These are phyloP conservation scores for Periplaneta americana DNA, from an alignment of 1,140 invertebrate genomes.

Conservation along the genomic window DNA sequence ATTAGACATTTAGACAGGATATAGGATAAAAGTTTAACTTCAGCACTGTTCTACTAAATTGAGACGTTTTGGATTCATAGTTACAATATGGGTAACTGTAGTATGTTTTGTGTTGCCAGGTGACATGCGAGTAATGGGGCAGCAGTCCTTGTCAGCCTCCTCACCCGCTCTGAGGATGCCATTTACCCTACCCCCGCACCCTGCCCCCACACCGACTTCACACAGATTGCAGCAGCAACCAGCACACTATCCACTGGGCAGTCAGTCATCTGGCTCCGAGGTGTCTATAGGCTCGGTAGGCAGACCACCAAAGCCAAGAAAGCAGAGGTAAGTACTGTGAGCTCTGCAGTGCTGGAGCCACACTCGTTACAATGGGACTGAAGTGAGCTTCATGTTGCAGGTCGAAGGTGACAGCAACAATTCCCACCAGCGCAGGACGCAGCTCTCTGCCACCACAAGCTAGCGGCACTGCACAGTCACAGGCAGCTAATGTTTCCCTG, in stretches of 20 bases:
- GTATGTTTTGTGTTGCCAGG: not conserved
- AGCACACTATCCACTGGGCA: not conserved
- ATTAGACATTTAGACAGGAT: too few relatives aligned
- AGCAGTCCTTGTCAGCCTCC: not conserved
- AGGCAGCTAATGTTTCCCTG: not conserved
- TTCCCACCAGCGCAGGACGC: not conserved
- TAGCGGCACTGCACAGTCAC: not conserved
- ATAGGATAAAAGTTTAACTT: too few relatives aligned
- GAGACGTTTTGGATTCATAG: too few relatives aligned
- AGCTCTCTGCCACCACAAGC: not conserved
- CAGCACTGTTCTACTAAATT: too few relatives aligned
- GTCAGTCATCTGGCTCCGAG: not conserved
- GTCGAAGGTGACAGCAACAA: not conserved
- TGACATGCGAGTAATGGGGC: not conserved
- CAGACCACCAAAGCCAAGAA: slow-evolving; percentile 6
- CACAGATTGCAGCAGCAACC: slow-evolving; percentile 2
- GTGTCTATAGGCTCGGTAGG: not conserved
- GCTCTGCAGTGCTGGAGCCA: not conserved
- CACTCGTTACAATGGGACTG: too few relatives aligned
- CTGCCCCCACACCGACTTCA: not conserved
- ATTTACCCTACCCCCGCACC: not conserved
- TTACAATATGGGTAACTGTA: too few relatives aligned
- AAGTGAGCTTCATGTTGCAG: too few relatives aligned
- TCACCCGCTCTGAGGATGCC: slow-evolving; percentile 1
- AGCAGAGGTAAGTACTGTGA: not conserved